Evolutionary conservation across 2,888 invertebrate genomes (phyloP).

Genomic region (Macrophya alboannulata): DNA sequence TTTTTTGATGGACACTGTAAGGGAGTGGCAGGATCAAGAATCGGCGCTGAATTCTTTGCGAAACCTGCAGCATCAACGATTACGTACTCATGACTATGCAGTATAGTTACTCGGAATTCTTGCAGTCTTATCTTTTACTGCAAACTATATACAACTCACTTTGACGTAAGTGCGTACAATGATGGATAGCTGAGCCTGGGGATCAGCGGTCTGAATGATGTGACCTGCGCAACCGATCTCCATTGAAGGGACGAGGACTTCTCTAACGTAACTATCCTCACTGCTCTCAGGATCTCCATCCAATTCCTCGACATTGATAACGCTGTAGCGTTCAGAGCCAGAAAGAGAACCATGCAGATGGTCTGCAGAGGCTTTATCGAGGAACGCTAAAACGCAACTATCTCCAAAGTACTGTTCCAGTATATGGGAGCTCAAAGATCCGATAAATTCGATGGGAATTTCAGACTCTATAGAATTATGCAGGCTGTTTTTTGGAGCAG

Average conservation of each 20-base stretch:
- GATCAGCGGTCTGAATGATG: constrained; percentile 16
- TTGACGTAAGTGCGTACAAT: constrained; percentile 34
- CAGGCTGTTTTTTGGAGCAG: background rate
- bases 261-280: background rate
- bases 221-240: constrained; percentile 33
- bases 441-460: background rate
- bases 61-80: background rate
- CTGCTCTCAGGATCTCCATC: background rate
- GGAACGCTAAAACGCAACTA: background rate
- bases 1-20: background rate
- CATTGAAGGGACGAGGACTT: constrained; percentile 5
- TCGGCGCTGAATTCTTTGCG: constrained; percentile 25
- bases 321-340: background rate
- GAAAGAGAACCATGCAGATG: background rate
- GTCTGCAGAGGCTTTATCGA: background rate
- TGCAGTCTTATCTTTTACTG: background rate
- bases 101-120: background rate
- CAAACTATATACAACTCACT: background rate
- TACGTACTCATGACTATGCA: background rate
- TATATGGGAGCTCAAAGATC: constrained; percentile 1
- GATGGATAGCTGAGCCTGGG: background rate
- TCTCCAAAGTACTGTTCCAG: background rate
- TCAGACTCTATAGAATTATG: background rate
- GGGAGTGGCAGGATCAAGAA: constrained; percentile 17
- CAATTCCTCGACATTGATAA: background rate